Percentiles rank a stretch among this genome's conserved stretches.
Conservation (phyloP, 2,888 invertebrate species). For the Drosophila prolongata region DNA sequence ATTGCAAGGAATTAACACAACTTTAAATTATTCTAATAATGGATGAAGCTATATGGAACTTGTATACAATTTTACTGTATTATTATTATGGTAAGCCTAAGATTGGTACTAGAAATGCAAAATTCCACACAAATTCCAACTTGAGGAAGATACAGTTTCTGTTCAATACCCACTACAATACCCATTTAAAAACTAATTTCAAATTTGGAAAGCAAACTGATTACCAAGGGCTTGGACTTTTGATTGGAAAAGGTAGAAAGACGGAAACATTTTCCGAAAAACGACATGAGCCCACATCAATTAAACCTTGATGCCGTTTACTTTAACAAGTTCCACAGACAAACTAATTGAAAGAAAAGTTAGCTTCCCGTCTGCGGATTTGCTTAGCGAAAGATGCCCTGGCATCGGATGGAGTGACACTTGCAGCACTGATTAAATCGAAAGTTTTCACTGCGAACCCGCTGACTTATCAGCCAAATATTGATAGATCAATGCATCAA, state of each 20-base stretch:
- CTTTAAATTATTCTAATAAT: no score
- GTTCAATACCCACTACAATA: no score
- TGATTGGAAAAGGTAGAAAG: constrained; percentile 2
- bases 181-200: neutral
- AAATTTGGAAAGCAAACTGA: neutral
- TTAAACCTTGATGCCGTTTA: constrained; percentile 10
- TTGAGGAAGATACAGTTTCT: no score
- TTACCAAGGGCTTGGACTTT: neutral
- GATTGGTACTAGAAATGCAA: no score
- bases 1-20: no score
- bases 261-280: neutral
- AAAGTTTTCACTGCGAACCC: constrained; percentile 55
- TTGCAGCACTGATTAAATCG: constrained; percentile 68
- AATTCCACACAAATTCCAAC: no score
- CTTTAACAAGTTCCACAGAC: constrained; percentile 1
- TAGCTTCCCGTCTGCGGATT: constrained; percentile 13
- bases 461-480: constrained; percentile 72
- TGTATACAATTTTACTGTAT: no score
- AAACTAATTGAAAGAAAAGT: constrained; percentile 31
- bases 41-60: no score
- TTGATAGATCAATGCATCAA: constrained; percentile 77
- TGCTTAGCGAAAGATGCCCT: neutral
- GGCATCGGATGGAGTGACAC: constrained; percentile 49
- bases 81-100: no score
- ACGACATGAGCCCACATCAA: constrained; percentile 23